Evolutionary conservation across 2,888 invertebrate species (phyloP), one percentile per base, ranked within the genome.

Genomic region (Dugesia japonica): DNA sequence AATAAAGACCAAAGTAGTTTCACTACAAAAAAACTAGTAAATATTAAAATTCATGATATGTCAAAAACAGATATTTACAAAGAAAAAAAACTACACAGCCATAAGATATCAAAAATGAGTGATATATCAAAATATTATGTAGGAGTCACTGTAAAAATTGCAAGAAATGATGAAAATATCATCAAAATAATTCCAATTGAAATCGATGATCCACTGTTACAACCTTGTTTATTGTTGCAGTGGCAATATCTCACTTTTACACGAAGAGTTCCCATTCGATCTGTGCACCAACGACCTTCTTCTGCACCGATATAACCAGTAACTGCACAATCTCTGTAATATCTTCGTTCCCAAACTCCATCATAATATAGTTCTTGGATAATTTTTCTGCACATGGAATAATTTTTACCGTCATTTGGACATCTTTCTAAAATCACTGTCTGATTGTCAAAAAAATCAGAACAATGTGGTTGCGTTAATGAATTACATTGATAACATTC

Each of bases 401-500:
- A 88, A 75, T 81, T 80, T 20, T 28, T 75, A 13, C 56, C 42
- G 20, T 78, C 78, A 77, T 86, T 84, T 76, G 90, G 89, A 85
- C 93, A 94, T 84, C 92, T 90, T 28, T 91, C 89, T 80, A 89
- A 88, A 28, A 91, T 92, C 81, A 92, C 88, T 74, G 90, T 90
- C 85, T 89, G 91, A 26, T 91, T 88, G 82, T 92, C 89, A 83
- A 94, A 93, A 76, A 91, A 90, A 82, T 91, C 91, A 0, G 90
- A 92, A 82, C 94, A 94, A 80, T 92, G 89, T 42, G 90, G 90
- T 85, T 93, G 92, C 82, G 89, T 92, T 79, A 89, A 90, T 78
- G 93, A 93, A 86, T 93, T 94, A 85, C 93, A 94, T 81, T 91
- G 89, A 83, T 91, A 93, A 85, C 94, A 94, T 76, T 81, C 81